Evolutionary conservation across 2,888 invertebrate genomes (phyloP), one percentile per base, ranked within the genome.

Genomic region (Drosophila setosimentum): DNA sequence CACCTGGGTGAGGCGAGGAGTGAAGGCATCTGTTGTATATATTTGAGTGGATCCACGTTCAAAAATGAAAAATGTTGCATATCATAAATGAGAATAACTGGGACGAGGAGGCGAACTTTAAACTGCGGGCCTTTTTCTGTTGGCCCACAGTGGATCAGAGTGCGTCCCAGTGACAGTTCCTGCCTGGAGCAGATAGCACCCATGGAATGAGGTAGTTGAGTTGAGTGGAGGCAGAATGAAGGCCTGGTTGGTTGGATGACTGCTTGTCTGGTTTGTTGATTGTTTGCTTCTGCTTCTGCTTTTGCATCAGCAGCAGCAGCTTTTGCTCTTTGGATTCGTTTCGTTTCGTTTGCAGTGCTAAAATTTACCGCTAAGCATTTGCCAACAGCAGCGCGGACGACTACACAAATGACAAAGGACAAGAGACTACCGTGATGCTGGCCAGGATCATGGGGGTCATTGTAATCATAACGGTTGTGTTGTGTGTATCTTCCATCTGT

Each of bases 381-480:
- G 70, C 72, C 81, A 86, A 83, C 83, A 79, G 68, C 76, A 78
- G 59, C 64, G 64, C 77, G 63, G 68, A 45, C 24, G 18, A 67
- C 78, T 83, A 71, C 85, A 84, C 85, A 87, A 83, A 85, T 73
- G 86, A 79, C 83, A 79, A 82, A 24, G 70, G 72, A 64, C 64
- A 73, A 55, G 55, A 53, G 16, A 40, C 13, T 59, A 54, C 40
- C 64, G 40, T 40, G 48, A 71, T 83, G 83, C 73, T 89, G 82
- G 78, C 70, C 72, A 76, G 82, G 81, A 80, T 89, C 91, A 91
- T 91, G 80, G 83, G 91, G 90, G 88, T 89, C 91, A 86, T 89
- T 89, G 89, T 82, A 81, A 85, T 89, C 88, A 83, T 89, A 87
- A 87, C 76, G 84, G 82, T 82, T 78, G 78, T 82, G 82, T 77